Conservation (phyloP, 2,113 vertebrate genomes). For the Chionomys nivalis region DNA sequence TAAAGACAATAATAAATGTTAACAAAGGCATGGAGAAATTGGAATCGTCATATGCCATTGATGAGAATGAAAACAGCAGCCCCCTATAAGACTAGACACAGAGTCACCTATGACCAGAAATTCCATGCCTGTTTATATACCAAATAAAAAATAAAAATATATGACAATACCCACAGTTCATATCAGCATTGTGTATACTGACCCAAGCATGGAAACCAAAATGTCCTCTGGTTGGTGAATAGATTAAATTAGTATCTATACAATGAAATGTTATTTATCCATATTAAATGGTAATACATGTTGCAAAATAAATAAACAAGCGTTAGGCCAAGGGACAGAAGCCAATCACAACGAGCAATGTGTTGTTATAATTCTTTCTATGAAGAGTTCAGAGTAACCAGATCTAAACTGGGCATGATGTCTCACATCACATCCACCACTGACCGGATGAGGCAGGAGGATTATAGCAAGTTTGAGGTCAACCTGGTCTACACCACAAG, state of each 20-base stretch:
- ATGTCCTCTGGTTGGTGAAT: background rate
- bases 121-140: background rate
- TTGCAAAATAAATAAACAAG: background rate
- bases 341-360: background rate
- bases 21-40: background rate
- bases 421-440: no score
- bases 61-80: background rate
- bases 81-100: background rate
- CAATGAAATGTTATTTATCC: background rate
- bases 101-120: background rate
- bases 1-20: background rate
- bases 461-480: background rate
- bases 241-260: background rate
- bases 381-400: background rate
- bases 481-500: background rate
- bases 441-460: background rate
- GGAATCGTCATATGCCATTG: background rate
- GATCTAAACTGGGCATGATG: background rate
- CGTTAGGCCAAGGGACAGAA: background rate
- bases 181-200: background rate
- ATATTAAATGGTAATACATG: background rate
- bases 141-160: constrained; percentile 15
- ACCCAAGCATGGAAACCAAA: background rate
- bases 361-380: background rate
- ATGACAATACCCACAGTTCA: background rate